phyloP scores from a whole-genome alignment of 2,888 invertebrate species.

The Polyommatus icarus region DNA sequence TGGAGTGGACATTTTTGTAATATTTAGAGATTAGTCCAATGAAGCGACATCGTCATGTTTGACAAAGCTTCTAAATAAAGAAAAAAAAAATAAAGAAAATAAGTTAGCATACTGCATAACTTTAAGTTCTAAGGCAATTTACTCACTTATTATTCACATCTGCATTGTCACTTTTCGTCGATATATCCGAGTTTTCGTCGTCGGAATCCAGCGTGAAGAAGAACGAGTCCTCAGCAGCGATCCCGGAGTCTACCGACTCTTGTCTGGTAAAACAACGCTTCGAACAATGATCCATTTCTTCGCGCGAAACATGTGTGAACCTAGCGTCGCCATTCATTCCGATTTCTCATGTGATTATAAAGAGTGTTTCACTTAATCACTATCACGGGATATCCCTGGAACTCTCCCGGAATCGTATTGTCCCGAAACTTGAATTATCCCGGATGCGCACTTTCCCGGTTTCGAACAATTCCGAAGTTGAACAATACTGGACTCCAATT shows the following conservation, averaged over 20 bases:
- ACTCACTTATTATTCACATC: conserved; percentile 51
- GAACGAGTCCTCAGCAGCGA: conserved; percentile 45
- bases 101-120: too few species aligned
- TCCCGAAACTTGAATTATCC: background rate
- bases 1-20: too few species aligned
- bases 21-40: too few species aligned
- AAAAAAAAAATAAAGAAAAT: too few species aligned
- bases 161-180: conserved; percentile 48
- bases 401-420: background rate
- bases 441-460: background rate
- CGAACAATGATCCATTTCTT: conserved; percentile 42
- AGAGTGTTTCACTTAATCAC: conserved; percentile 44
- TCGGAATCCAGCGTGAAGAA: conserved; percentile 48
- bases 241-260: conserved; percentile 54
- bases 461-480: too few species aligned
- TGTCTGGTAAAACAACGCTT: conserved; percentile 45
- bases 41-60: too few species aligned
- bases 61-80: too few species aligned
- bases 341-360: conserved; percentile 44
- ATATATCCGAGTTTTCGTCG: conserved; percentile 48
- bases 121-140: conserved; percentile 8
- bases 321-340: conserved; percentile 45
- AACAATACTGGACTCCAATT: background rate
- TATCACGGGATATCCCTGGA: background rate
- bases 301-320: conserved; percentile 50